A percentile compares a stretch with the other conserved stretches of the same genome.
phyloP scores from a whole-genome alignment of 2,888 invertebrate species.

The Selenia dentaria region DNA sequence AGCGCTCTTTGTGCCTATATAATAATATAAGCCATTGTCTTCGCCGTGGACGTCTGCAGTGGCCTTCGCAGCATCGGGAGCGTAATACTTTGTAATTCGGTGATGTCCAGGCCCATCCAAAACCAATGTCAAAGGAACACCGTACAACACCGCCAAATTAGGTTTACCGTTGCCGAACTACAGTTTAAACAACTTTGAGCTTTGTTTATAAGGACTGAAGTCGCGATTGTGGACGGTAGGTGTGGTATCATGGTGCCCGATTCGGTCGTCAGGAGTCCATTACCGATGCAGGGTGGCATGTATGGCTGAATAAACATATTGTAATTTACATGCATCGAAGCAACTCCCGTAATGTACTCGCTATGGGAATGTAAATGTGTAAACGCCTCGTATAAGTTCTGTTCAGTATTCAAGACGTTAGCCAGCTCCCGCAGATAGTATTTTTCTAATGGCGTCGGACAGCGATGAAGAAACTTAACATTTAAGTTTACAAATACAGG shows the following conservation, averaged over 20 bases:
- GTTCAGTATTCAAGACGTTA: slow-evolving; percentile 50
- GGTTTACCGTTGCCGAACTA: slow-evolving; percentile 49
- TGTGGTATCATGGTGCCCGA: slow-evolving; percentile 29
- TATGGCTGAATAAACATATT: slow-evolving; percentile 79
- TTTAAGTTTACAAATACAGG: slow-evolving; percentile 23
- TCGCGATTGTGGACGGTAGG: slow-evolving; percentile 37
- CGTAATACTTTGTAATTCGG: slow-evolving; percentile 57
- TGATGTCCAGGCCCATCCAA: slow-evolving; percentile 60
- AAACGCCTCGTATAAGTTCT: slow-evolving; percentile 59
- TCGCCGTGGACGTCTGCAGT: slow-evolving; percentile 40
- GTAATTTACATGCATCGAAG: slow-evolving; percentile 81
- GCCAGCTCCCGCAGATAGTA: slow-evolving; percentile 47
- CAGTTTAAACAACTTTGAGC: slow-evolving; percentile 40
- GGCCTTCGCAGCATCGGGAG: slow-evolving; percentile 49
- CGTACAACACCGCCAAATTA: slow-evolving; percentile 60
- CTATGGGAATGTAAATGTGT: slow-evolving; percentile 72
- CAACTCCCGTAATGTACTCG: slow-evolving; percentile 79
- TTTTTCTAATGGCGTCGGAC: slow-evolving; percentile 24
- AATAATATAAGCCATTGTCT: slow-evolving; percentile 52
- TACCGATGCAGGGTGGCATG: slow-evolving; percentile 75
- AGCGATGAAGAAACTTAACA: slow-evolving; percentile 18
- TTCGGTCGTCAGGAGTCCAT: slow-evolving; percentile 54
- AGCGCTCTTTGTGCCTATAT: slow-evolving; percentile 39
- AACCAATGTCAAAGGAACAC: slow-evolving; percentile 78
- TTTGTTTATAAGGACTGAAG: slow-evolving; percentile 39